Evolutionary conservation across 2,888 invertebrate species (phyloP), one percentile per base, ranked within the genome.

Genomic region (Philereme vetulata): DNA sequence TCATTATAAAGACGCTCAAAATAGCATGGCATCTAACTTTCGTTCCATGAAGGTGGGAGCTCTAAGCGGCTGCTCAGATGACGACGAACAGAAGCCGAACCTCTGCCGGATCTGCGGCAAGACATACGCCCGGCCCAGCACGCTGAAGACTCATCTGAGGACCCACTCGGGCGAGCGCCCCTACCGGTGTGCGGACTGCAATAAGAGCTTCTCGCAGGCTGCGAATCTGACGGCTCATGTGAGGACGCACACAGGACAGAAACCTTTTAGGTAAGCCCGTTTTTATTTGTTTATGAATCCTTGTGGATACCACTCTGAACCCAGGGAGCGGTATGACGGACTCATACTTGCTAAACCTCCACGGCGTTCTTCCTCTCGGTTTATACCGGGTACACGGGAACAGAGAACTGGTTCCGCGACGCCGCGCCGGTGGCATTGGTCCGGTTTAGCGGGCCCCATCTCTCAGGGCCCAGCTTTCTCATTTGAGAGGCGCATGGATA

Each of bases 221-320:
- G 99, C 99, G 67, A 99, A 99, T 90, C 92, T 99, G 71, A 99
- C 99, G 6, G 99, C 99, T 8, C 99, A 99, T 86, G 97, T 98
- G 11, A 93, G 98, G 71, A 98, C 98, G 4, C 99, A 99, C 88
- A 97, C 97, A 62, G 99, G 99, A 1, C 99, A 99, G 90, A 99
- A 99, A 82, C 99, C 99, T 45, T 99, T 99, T 84, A 84, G 93
- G 93, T 93, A 74, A 65, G 70, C 5, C 9, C 40, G 21, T 21
- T 21, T 21, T 21, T 21, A 1, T 21, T 21, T 21, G 21, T 21
- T 21, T 21, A 21, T 21, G 21, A 21, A 21, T 21, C 21, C 21
- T 21, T 21, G 21, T 21, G 21, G 21, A 21, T 21, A 21, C 21
- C 21, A 2, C 21, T 21, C 21, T 21, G 21, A 21, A 21, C 21